These are phyloP conservation scores for Onychomys arenicola DNA, from an alignment of 2,797 vertebrate genomes.

Conservation along the genomic window DNA sequence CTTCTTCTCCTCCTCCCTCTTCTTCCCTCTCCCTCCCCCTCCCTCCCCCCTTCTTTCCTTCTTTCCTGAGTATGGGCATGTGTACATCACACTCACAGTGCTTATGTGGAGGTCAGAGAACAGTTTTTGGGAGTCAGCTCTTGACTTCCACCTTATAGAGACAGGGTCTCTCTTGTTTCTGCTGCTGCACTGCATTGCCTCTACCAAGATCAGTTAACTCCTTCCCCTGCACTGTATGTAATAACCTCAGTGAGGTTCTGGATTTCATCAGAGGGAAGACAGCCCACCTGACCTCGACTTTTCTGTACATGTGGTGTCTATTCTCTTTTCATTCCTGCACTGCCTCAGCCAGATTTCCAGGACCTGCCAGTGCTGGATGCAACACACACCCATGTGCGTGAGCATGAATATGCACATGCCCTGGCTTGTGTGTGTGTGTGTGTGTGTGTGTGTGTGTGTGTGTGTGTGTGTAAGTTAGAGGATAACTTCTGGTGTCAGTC, in stretches of 20 bases:
- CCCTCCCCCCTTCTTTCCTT: too few relatives aligned
- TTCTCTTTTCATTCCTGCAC: not conserved
- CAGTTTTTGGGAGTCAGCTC: not conserved
- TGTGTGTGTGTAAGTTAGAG: not conserved
- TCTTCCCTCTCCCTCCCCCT: too few relatives aligned
- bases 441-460: not conserved
- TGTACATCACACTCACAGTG: too few relatives aligned
- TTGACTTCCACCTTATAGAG: too few relatives aligned
- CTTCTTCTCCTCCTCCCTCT: rapidly evolving
- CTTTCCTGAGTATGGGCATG: too few relatives aligned
- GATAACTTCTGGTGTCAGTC: not conserved
- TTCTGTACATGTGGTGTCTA: too few relatives aligned
- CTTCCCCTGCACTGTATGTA: not conserved
- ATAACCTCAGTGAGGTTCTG: not conserved
- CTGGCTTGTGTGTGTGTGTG: not conserved
- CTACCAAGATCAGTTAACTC: too few relatives aligned
- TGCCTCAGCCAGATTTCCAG: not conserved
- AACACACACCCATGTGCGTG: not conserved
- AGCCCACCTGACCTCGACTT: not conserved
- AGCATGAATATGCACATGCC: not conserved
- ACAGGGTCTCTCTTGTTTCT: not conserved
- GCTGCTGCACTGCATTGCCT: not conserved
- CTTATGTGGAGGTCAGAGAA: not conserved
- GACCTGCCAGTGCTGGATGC: not conserved
- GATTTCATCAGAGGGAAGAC: not conserved